A percentile compares a stretch with the other conserved stretches of the same genome.
These are phyloP conservation scores for Morpho deidamia DNA, from an alignment of 2,888 invertebrate species.

Conservation along the genomic window DNA sequence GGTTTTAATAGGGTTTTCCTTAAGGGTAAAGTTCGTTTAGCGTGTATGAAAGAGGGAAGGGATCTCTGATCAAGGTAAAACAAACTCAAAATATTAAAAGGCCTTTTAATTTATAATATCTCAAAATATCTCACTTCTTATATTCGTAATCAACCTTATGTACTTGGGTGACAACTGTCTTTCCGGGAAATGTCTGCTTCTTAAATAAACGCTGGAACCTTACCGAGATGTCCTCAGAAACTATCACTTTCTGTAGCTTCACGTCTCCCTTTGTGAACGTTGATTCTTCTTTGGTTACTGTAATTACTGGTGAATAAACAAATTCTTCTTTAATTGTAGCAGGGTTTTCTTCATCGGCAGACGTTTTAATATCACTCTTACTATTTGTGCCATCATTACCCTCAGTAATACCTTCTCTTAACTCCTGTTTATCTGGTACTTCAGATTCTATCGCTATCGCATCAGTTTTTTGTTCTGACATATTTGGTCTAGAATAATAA, in stretches of 20 bases:
- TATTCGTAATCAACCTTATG: slow-evolving; percentile 59
- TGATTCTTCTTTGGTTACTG: slow-evolving; percentile 51
- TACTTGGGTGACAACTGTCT: slow-evolving; percentile 50
- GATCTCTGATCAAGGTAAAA: not conserved
- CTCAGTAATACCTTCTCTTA: slow-evolving; percentile 33
- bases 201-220: slow-evolving; percentile 61
- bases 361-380: not conserved
- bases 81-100: not conserved
- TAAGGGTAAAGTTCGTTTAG: too few species aligned
- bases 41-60: too few species aligned
- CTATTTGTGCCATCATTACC: not conserved
- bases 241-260: slow-evolving; percentile 54
- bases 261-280: slow-evolving; percentile 51
- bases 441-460: slow-evolving; percentile 43
- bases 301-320: slow-evolving; percentile 47
- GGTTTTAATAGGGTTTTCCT: too few species aligned
- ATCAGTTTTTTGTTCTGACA: slow-evolving; percentile 41
- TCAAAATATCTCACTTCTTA: slow-evolving; percentile 22
- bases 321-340: slow-evolving; percentile 21
- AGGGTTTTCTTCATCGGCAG: slow-evolving; percentile 2
- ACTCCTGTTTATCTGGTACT: slow-evolving; percentile 49
- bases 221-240: slow-evolving; percentile 58
- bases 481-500: slow-evolving; percentile 31
- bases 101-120: too few species aligned
- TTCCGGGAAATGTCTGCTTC: slow-evolving; percentile 47